Conservation (phyloP, 2,888 invertebrate genomes). For the Helicoverpa assulta region DNA sequence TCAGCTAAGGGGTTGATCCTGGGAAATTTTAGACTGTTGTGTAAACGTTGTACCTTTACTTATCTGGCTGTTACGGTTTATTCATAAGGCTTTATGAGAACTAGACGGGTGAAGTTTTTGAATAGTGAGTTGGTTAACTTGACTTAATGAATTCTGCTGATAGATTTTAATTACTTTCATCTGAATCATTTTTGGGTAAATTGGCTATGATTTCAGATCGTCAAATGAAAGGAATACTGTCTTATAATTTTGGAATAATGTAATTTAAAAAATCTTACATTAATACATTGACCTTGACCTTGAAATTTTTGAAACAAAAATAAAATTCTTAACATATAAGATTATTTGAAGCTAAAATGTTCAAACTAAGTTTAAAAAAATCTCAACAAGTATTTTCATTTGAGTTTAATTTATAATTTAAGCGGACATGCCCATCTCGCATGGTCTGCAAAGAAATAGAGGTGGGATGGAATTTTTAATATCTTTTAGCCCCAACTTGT, state of each 20-base stretch:
- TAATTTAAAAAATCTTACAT: too few species aligned
- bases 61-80: slow-evolving; percentile 50
- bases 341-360: background rate
- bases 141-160: background rate
- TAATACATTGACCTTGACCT: background rate
- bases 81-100: slow-evolving; percentile 40
- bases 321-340: background rate
- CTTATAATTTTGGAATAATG: too few species aligned
- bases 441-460: slow-evolving; percentile 42
- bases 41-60: slow-evolving; percentile 55
- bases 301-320: too few species aligned
- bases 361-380: slow-evolving; percentile 6
- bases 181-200: too few species aligned
- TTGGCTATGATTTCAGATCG: too few species aligned
- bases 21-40: slow-evolving; percentile 62
- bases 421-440: slow-evolving; percentile 31
- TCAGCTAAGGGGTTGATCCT: slow-evolving; percentile 63
- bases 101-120: slow-evolving; percentile 40
- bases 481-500: slow-evolving; percentile 61
- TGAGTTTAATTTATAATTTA: slow-evolving; percentile 47
- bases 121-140: slow-evolving; percentile 20
- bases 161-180: background rate
- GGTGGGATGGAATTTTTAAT: slow-evolving; percentile 75
- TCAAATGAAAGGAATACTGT: too few species aligned
- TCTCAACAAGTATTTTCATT: slow-evolving; percentile 31